Base-by-base conservation (phyloP, 2,797 vertebrate genomes). In the Siniperca scherzeri region DNA sequence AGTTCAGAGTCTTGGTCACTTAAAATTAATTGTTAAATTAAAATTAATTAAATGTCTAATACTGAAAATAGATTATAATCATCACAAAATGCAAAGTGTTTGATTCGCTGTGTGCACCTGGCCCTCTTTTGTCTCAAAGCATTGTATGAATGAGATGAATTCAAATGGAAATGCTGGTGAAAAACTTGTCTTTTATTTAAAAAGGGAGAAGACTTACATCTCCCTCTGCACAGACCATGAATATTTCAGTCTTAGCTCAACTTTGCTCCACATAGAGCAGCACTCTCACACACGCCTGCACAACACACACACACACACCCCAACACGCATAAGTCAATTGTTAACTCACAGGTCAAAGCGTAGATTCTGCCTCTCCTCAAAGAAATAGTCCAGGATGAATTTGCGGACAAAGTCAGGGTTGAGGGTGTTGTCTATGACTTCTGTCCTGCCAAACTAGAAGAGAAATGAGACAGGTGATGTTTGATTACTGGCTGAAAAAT, bases 321-420 rank as follows among this genome's bases (percentile, higher is more conserved):
- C 22, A 64, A 70, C 70, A 81, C 21, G 0, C 60, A 69, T 10
- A 70, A 70, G 78, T 42, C 42, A 21, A 62, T 13, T 46, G 69
- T 74, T 80, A 93, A 98, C 98, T 98, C 94, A 99, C 98, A 99
- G 96, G 94, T 99, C 98, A 95, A 99, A 99, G 77, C 98, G 97
- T 25, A 99, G 97, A 88, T 99, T 99, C 92, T 99, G 98, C 86
- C 98, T 95, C 92, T 99, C 98, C 94, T 99, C 98, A 84, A 99
- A 99, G 93, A 99, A 99, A 90, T 99, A 99, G 93, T 99, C 98
- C 84, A 99, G 91, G 91, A 99, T 97, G 93, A 99, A 99, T 93
- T 99, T 99, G 85, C 97, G 97, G 78, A 99, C 98, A 90, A 99
- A 99, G 94, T 99, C 98, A 14, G 98, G 98, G 92, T 99, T 99